Evolutionary conservation across 2,113 vertebrate species (phyloP), one percentile per base, ranked within the genome.

Genomic region (Burhinus bistriatus): DNA sequence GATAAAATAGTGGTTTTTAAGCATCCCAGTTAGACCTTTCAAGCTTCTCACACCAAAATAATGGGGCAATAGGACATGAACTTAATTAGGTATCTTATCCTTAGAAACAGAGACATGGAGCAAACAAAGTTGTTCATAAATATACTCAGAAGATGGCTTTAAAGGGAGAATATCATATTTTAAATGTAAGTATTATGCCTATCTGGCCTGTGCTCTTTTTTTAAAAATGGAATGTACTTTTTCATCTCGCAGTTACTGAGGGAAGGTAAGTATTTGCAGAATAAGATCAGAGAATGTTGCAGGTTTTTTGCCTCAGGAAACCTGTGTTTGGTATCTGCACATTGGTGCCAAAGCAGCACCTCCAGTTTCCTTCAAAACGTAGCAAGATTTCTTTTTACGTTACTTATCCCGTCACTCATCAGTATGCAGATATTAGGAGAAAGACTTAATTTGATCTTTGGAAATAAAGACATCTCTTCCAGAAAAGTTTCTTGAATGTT

Each of bases 391-490:
- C 95, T 94, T 89, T 90, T 70, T 87, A 38, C 18, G 11, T 82
- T 91, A 49, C 19, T 85, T 93, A 76, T 59, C 16, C 34, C 32
- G 19, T 91, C 61, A 77, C 85, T 90, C 78, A 82, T 93, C 87
- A 72, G 15, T 65, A 55, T 92, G 81, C 36, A 89, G 71, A 32
- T 78, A 91, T 68, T 72, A 84, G 34, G 57, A 75, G 61, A 87
- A 89, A 76, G 47, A 78, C 38, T 52, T 90, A 47, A 51, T 96
- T 87, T 93, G 78, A 94, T 93, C 87, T 87, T 70, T 61, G 27
- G 19, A 84, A 84, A 84, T 84, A 89, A 89, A 87, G 81, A 55
- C 34, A 55, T 87, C 29, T 69, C 15, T 89, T 85, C 70, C 72
- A 40, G 21, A 65, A 83, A 85, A 76, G n/a, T 65, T 89, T 93